Base-by-base conservation (phyloP, 2,797 vertebrate genomes). In the Neosalanx taihuensis region DNA sequence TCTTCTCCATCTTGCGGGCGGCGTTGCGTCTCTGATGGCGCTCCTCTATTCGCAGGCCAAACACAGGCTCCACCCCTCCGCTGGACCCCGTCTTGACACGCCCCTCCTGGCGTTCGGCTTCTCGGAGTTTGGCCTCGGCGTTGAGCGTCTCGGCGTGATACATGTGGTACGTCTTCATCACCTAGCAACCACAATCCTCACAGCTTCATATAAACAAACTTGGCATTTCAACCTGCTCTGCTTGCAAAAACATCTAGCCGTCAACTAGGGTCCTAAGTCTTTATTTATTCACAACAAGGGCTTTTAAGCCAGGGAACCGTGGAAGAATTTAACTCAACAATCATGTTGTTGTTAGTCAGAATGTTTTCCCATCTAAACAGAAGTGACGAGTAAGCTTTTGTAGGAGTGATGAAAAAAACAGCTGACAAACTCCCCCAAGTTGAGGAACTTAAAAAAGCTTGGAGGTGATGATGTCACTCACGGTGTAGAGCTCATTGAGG, bases 161-260 rank as follows among this genome's bases (percentile, higher is more conserved):
- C 96, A 99, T 98, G 85, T 99, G 97, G 83, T 99, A 99, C 0
- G 97, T 99, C 92, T 99, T 99, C 95, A 99, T 99, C 89, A 98
- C 97, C 97, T 99, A 84, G 30, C 71, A 76, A 74, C 69, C 60
- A 64, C 35, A 80, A 71, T 6, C 23, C 23, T 26, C 18, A 49
- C 60, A 56, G 53, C 66, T 5, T 29, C 26, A 29, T n/a, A 17
- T 20, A 62, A 41, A 41, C 37, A 41, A 46, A 46, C 41, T 46
- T 9, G 10, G 10, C 41, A 46, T 46, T 4, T 4, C 41, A 0
- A 12, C 41, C 41, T 46, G 2, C 41, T 12, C 41, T 46, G 41
- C 10, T 46, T 13, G 41, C 41, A 41, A 3, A 9, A 12, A 46
- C 41, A 12, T 46, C 41, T 46, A 12, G 41, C 41, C 12, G 41